A percentile compares a stretch with the other conserved stretches of the same genome.
Conservation (phyloP, 2,113 vertebrate species). For the Jacana jacana region DNA sequence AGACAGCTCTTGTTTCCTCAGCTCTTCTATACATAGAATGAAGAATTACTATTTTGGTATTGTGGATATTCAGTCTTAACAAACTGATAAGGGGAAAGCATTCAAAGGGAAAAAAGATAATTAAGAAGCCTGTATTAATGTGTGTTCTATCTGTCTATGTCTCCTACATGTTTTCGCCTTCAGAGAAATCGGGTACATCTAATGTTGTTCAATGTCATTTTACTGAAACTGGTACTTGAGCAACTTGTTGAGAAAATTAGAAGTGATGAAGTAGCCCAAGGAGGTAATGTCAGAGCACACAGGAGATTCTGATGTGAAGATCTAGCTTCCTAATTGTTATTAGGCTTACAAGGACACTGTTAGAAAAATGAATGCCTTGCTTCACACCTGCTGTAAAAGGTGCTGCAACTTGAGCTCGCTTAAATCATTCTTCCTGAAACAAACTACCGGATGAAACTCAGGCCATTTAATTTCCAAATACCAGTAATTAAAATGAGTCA, state of each 20-base stretch:
- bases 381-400: conserved; percentile 75
- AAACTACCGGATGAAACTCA: conserved; percentile 71
- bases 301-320: conserved; percentile 73
- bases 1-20: not conserved
- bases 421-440: conserved; percentile 78
- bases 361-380: conserved; percentile 76
- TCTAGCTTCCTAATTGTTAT: conserved; percentile 80
- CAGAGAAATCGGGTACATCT: not conserved
- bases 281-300: conserved; percentile 63
- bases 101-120: not conserved
- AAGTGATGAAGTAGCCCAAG: conserved; percentile 70
- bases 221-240: conserved; percentile 54
- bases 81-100: not conserved
- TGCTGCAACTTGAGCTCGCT: conserved; percentile 60
- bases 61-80: not conserved
- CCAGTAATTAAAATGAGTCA: conserved; percentile 83
- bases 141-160: not conserved
- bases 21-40: not conserved
- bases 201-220: conserved; percentile 52
- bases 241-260: conserved; percentile 65
- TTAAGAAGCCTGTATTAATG: not conserved
- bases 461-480: conserved; percentile 80
- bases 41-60: not conserved
- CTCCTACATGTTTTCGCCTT: not conserved
- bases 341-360: conserved; percentile 79